Evolutionary conservation across 2,113 vertebrate genomes (phyloP).

Genomic region (Phylloscopus whistleri): DNA sequence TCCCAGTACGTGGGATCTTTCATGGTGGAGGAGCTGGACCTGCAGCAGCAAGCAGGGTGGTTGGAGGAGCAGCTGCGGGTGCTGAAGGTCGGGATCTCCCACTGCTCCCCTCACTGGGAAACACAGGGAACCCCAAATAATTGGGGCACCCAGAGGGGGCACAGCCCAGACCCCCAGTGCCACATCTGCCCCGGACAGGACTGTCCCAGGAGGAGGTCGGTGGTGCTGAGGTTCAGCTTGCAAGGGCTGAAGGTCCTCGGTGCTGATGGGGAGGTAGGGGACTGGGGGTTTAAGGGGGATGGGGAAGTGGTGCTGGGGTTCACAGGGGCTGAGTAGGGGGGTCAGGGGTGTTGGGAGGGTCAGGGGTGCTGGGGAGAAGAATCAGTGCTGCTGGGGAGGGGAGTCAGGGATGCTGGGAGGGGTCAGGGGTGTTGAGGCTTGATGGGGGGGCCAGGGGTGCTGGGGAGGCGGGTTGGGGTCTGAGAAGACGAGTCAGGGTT

Average conservation of each 20-base stretch:
- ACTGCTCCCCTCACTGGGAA: fast-evolving
- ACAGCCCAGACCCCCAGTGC: too few relatives aligned
- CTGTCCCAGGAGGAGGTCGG: constrained; percentile 74
- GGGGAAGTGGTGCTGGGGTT: neutral
- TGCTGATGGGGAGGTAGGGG: constrained; percentile 81
- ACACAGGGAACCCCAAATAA: neutral
- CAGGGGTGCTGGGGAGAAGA: neutral
- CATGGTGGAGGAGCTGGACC: constrained; percentile 79
- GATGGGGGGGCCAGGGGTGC: neutral
- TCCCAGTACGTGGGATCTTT: constrained; percentile 91
- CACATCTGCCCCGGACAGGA: constrained; percentile 59
- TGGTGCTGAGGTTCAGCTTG: constrained; percentile 85
- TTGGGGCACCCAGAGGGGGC: neutral
- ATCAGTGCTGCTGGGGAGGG: neutral
- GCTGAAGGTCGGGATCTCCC: constrained; percentile 74
- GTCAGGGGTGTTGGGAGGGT: neutral
- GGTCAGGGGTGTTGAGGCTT: neutral
- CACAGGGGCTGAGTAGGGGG: neutral
- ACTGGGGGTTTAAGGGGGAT: too few relatives aligned
- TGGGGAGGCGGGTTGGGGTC: neutral
- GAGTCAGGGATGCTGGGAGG: neutral
- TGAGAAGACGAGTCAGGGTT: too few relatives aligned
- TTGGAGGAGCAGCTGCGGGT: constrained; percentile 81
- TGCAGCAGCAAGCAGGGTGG: constrained; percentile 78
- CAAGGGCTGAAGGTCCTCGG: constrained; percentile 93